Base-by-base conservation (phyloP, 2,888 invertebrate species). In the Sesamia inferens region DNA sequence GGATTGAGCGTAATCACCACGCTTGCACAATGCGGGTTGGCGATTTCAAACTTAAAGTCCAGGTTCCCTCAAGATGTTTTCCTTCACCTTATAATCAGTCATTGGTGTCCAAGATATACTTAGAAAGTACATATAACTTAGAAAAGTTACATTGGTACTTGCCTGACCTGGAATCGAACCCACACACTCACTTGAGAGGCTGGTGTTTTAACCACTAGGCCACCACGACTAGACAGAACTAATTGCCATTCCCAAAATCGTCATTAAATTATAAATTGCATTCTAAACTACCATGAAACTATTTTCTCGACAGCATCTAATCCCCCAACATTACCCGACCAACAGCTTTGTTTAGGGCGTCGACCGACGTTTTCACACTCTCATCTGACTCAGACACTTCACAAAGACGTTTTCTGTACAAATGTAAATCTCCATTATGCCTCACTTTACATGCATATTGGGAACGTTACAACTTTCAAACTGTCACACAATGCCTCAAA, bases 401-500 rank as follows among this genome's bases (percentile, higher is more conserved):
- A 95, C 94, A 94, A 95, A 93, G 91, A 87, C 74, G 84, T 88
- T 90, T 92, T 92, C 92, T 93, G 93, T 94, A 91, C 92, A 93
- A 88, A 96, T 96, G 95, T 94, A 94, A 95, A 95, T 95, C 90
- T 88, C 90, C 90, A 91, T 93, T 94, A 94, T 93, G 91, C 81
- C 86, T 83, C 86, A 92, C 92, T 94, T 94, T 89, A 94, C 93
- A 94, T 94, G 94, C 93, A 93, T 93, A 94, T 94, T 94, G 93
- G 90, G 85, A 84, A 92, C 91, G 90, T 88, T 87, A 76, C 74
- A 81, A 86, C 86, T 86, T 86, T 86, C 85, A 81, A 87, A 87
- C 86, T 81, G 79, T 77, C 85, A 74, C 66, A 80, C 76, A 81
- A 74, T 82, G 70, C 79, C 58, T 84, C 77, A 87, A 84, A 80